phyloP scores from a whole-genome alignment of 2,113 vertebrate genomes.

The Lamprologus lemairii region DNA sequence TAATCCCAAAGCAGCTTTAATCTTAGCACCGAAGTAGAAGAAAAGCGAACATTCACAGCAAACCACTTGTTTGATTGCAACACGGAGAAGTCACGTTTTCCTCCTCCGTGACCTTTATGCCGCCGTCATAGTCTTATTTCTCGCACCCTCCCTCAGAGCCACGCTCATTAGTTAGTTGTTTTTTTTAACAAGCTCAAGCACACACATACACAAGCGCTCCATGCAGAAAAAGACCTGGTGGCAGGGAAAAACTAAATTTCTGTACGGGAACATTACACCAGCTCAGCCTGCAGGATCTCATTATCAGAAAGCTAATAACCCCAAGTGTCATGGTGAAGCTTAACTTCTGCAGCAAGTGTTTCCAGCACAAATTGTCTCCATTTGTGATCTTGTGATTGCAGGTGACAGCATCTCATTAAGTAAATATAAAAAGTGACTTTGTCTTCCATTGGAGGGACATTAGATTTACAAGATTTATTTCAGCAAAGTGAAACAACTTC shows the following conservation, averaged over 20 bases:
- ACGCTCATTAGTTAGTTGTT: constrained; percentile 14
- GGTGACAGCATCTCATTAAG: constrained; percentile 23
- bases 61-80: neutral
- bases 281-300: constrained; percentile 23
- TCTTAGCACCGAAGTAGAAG: neutral
- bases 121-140: neutral
- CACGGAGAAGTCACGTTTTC: neutral
- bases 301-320: constrained; percentile 32
- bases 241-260: neutral
- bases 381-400: neutral
- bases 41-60: neutral
- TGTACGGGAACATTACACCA: neutral
- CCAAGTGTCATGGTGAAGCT: neutral
- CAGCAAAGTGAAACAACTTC: neutral
- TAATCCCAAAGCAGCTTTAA: neutral
- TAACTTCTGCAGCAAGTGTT: neutral
- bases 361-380: constrained; percentile 31
- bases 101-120: constrained; percentile 12
- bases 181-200: constrained; percentile 36
- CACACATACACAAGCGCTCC: neutral
- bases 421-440: neutral
- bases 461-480: neutral
- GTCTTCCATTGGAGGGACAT: neutral
- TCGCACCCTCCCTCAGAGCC: neutral
- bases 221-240: neutral